Conservation (phyloP, 1,140 invertebrate species). For the Drosophila chauvacae region DNA sequence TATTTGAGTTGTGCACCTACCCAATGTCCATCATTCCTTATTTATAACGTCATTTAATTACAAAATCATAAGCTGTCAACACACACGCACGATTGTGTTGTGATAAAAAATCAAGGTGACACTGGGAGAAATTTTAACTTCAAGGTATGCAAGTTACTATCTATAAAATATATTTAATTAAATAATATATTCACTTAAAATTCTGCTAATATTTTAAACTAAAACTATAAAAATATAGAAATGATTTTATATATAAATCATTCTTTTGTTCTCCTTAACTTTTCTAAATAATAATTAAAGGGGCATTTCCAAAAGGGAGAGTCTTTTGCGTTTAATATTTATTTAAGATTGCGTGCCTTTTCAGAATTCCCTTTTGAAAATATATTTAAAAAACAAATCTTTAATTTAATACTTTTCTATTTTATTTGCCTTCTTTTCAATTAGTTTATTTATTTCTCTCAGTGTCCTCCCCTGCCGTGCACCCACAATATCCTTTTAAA, state of each 20-base stretch:
- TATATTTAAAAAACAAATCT: neutral
- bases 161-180: neutral
- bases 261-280: neutral
- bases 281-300: no score
- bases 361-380: neutral
- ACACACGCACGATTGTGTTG: slow-evolving; percentile 8
- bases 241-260: neutral
- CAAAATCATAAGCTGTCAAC: slow-evolving; percentile 78
- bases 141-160: neutral
- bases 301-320: no score
- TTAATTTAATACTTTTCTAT: neutral
- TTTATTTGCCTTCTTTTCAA: neutral
- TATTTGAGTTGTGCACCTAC: neutral
- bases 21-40: slow-evolving; percentile 35
- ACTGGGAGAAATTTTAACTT: neutral
- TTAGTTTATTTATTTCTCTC: neutral
- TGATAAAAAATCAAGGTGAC: neutral
- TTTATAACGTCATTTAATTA: slow-evolving; percentile 74
- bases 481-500: slow-evolving; percentile 43
- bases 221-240: neutral
- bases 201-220: neutral
- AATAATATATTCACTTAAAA: neutral
- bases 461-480: neutral
- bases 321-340: no score
- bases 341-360: neutral